Base-by-base conservation (phyloP, 2,888 invertebrate genomes). In the Agrotis puta region DNA sequence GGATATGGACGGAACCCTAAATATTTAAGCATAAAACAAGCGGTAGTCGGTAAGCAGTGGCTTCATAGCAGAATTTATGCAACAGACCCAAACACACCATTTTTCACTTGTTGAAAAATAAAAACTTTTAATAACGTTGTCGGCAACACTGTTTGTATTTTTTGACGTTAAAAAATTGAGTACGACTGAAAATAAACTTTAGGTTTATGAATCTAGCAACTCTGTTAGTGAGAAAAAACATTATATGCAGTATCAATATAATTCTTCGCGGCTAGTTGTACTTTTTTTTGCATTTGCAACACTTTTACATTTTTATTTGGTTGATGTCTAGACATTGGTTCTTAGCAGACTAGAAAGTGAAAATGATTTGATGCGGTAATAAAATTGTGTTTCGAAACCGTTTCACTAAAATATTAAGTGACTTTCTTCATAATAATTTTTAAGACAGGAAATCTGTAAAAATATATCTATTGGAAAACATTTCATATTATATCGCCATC, bases 111-210 rank as follows among this genome's bases (percentile, higher is more conserved):
- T 59, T 73, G 39, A 70, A 80, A 73, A 70, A 74, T 70, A 79
- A 79, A 81, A 83, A 79, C 58, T 68, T 81, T 61, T 75, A 82
- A 78, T 74, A 70, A 66, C 73, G 70, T 70, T 82, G 84, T 83
- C 77, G 71, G 80, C 69, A 18, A 71, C 74, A 73, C 47, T 22
- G 7, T 7, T 53, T 18, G 54, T 48, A 53, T 59, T 69, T 72
- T 71, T 18, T 20, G 53, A 45, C 51, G 58, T 61, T 65, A 18
- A 50, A 58, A 62, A 70, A 70, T 72, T 64, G 43, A 16, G 7
- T 69, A 18, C 64, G 61, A 22, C 50, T 45, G 45, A 72, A 72
- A 68, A 68, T 64, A 62, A 77, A 74, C 53, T 43, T 2, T n/a
- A 5, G 16, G 13, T 61, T 27, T 57, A 18, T 33, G 20, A 24